Evolutionary conservation across 2,113 vertebrate species (phyloP), one percentile per base, ranked within the genome.

Genomic region (Urocynchramus pylzowi): DNA sequence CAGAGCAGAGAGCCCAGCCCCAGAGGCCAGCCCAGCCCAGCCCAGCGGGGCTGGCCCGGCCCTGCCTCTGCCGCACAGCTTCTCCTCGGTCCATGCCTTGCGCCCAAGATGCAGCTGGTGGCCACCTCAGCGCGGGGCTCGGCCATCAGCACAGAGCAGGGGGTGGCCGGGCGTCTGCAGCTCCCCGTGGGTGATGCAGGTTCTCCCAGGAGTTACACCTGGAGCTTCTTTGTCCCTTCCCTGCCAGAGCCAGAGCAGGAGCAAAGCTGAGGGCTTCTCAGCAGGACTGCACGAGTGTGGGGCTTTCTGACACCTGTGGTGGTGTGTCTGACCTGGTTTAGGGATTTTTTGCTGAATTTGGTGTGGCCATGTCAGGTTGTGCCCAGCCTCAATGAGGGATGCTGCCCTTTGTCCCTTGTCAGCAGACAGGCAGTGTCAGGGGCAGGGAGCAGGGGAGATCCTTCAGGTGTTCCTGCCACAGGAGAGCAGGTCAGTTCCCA

Each of bases 201-300:
- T 31, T 52, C 20, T 54, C n/a, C 64, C 60, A 23, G 42, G 13
- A 27, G 53, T 50, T 10, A 2, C 6, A 27, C 28, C 67, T 12
- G 57, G 39, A 86, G 47, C 47, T 17, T 31, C 73, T 27, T 11
- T 42, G 83, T 50, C 71, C 70, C 42, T 56, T 41, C n/a, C 28
- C 69, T n/a, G 3, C 57, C 28, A 19, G 37, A 78, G 44, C 31
- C 6, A 2, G 16, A 5, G 64, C 47, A 37, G 33, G 67, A 31
- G 8, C 44, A 56, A 33, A 31, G 44, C 19, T 23, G 16, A 73
- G 33, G 31, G 49, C 15, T 67, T 52, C 61, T 69, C 33, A 50
- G 44, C 1, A 1, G 33, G 52, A 27, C 44, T 10, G 2, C 2
- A 1, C 1, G 2, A 49, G 21, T 0, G 0, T 22, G 35, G 45